phyloP scores from a whole-genome alignment of 2,888 invertebrate genomes.

The Prosapia bicincta region DNA sequence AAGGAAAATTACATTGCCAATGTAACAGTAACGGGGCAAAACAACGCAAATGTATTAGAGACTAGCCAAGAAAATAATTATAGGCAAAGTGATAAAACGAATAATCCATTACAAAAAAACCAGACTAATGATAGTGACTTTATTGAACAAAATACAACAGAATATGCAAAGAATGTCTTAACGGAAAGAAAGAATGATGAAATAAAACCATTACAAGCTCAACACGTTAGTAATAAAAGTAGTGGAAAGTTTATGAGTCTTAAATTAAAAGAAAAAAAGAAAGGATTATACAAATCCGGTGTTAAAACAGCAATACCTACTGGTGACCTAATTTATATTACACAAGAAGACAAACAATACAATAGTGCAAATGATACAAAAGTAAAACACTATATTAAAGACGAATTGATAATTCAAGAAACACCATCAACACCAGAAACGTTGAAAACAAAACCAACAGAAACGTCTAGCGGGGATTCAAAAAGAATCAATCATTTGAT shows the following conservation, averaged over 20 bases:
- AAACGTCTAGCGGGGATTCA: too few relatives aligned
- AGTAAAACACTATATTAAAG: not conserved
- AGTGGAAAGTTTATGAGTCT: not conserved
- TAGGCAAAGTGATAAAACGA: not conserved
- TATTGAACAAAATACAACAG: not conserved
- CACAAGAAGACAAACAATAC: not conserved
- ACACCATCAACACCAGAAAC: not conserved
- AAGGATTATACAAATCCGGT: not conserved
- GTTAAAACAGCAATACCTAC: not conserved
- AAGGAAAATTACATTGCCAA: not conserved
- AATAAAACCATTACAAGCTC: too few relatives aligned
- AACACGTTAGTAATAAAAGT: too few relatives aligned
- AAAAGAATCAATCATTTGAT: slow-evolving; percentile 9
- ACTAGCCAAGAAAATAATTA: not conserved
- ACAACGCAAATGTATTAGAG: not conserved
- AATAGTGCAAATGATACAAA: not conserved
- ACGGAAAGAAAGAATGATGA: not conserved
- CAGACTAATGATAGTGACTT: not conserved
- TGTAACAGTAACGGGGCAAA: not conserved
- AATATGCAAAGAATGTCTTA: not conserved
- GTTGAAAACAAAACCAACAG: not conserved
- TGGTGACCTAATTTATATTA: not conserved
- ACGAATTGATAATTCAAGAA: slow-evolving; percentile 16
- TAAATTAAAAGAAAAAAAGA: not conserved
- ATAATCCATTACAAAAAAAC: not conserved